A percentile compares a stretch with the other conserved stretches of the same genome.
These are phyloP conservation scores for Campylomormyrus tamandua DNA, from an alignment of 2,113 vertebrate genomes.

Conservation along the genomic window DNA sequence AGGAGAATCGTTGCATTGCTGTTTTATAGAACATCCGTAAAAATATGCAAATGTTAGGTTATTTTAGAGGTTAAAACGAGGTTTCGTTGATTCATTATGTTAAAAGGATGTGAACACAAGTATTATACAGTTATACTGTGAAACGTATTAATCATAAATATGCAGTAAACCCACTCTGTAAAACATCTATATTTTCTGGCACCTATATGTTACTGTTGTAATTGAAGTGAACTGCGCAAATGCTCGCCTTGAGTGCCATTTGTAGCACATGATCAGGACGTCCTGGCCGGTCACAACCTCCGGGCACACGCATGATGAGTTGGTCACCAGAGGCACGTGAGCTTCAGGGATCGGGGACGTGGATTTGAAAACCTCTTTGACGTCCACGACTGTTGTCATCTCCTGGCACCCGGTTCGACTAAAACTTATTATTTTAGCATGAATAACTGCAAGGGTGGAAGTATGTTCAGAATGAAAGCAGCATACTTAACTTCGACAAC, in stretches of 20 bases:
- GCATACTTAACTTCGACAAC: background rate
- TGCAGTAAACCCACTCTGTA: background rate
- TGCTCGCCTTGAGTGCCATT: conserved; percentile 63
- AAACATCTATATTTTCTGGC: background rate
- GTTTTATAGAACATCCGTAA: background rate
- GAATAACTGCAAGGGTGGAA: conserved; percentile 60
- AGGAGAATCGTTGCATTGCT: background rate
- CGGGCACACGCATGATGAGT: conserved; percentile 72
- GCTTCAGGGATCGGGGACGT: conserved; percentile 54
- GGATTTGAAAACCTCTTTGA: conserved; percentile 70
- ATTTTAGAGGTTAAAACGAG: background rate
- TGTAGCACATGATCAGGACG: conserved; percentile 74
- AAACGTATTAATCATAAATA: background rate
- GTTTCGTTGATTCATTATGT: background rate
- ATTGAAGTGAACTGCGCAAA: background rate
- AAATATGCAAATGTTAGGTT: background rate
- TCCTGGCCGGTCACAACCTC: conserved; percentile 66
- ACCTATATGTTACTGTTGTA: background rate
- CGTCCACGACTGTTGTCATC: conserved; percentile 66
- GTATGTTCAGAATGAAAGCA: background rate
- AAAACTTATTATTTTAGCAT: conserved; percentile 65
- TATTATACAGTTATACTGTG: background rate
- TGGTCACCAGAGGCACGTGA: conserved; percentile 67
- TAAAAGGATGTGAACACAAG: background rate
- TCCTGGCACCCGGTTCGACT: conserved; percentile 65